phyloP scores from a whole-genome alignment of 2,888 invertebrate genomes.

The Tubiluchus corallicola region DNA sequence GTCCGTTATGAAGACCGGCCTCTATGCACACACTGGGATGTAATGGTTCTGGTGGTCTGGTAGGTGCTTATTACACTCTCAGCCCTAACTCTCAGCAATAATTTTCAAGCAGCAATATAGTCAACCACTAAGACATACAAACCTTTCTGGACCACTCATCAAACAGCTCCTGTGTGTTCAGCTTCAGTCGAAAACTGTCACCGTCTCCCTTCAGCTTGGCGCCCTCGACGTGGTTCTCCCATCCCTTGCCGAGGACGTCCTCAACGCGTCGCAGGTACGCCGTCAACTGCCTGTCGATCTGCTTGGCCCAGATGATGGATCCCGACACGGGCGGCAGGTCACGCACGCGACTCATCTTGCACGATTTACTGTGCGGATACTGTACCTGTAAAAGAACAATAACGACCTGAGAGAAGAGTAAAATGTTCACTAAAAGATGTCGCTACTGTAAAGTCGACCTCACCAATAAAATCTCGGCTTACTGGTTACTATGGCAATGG shows the following conservation, averaged over 20 bases:
- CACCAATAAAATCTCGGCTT: too few species aligned
- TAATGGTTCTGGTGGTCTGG: too few species aligned
- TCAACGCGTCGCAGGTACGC: conserved; percentile 91
- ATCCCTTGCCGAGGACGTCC: conserved; percentile 83
- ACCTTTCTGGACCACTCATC: conserved; percentile 89
- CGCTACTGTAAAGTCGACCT: too few species aligned
- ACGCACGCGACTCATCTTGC: conserved; percentile 67
- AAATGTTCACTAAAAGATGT: too few species aligned
- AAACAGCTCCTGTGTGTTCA: conserved; percentile 91
- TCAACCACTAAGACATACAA: too few species aligned
- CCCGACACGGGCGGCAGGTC: conserved; percentile 95
- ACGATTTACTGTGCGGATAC: conserved; percentile 85
- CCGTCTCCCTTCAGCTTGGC: conserved; percentile 92
- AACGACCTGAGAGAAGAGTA: too few species aligned
- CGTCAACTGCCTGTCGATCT: conserved; percentile 91
- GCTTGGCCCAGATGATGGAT: conserved; percentile 95
- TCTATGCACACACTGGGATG: too few species aligned
- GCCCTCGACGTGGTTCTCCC: conserved; percentile 98
- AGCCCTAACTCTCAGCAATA: conserved; percentile 9
- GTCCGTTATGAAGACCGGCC: too few species aligned
- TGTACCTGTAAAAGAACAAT: conserved; percentile 46
- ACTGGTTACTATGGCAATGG: too few species aligned
- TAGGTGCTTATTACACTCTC: conserved; percentile 8
- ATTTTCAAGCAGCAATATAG: too few species aligned
- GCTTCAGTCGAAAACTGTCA: conserved; percentile 85